Conservation (phyloP, 2,888 invertebrate genomes). For the Liodrosophila aerea region DNA sequence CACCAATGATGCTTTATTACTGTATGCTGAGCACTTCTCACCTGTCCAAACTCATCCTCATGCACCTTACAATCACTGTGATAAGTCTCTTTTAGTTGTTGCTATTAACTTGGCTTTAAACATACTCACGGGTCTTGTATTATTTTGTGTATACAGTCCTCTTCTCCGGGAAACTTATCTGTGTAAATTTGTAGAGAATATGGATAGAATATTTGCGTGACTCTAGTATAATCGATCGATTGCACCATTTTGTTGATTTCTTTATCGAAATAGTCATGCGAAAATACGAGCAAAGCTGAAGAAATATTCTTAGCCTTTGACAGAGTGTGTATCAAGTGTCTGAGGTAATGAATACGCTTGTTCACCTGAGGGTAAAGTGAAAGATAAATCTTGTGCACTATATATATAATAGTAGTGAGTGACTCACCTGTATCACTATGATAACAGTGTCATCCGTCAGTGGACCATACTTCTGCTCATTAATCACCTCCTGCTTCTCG, state of each 20-base stretch:
- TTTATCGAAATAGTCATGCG: conserved; percentile 95
- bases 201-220: conserved; percentile 93
- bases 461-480: conserved; percentile 93
- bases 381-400: too few relatives aligned
- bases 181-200: conserved; percentile 97
- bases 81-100: too few relatives aligned
- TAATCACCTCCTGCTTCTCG: conserved; percentile 90
- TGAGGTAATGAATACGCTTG: conserved; percentile 82
- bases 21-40: conserved; percentile 82
- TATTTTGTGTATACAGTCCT: conserved; percentile 94
- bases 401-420: too few relatives aligned
- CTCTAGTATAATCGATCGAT: conserved; percentile 96
- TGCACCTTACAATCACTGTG: too few relatives aligned
- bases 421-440: conserved; percentile 92
- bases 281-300: conserved; percentile 93
- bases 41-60: too few relatives aligned
- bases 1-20: conserved; percentile 97
- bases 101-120: too few relatives aligned
- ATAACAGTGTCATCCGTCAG: conserved; percentile 91
- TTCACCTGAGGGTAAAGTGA: too few relatives aligned
- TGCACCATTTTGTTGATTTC: conserved; percentile 94
- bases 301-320: conserved; percentile 94
- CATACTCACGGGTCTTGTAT: conserved; percentile 89
- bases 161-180: conserved; percentile 94
- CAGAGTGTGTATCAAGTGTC: conserved; percentile 94